Evolutionary conservation across 1,140 invertebrate genomes (phyloP).

Genomic region (Protaetia brevitarsis): DNA sequence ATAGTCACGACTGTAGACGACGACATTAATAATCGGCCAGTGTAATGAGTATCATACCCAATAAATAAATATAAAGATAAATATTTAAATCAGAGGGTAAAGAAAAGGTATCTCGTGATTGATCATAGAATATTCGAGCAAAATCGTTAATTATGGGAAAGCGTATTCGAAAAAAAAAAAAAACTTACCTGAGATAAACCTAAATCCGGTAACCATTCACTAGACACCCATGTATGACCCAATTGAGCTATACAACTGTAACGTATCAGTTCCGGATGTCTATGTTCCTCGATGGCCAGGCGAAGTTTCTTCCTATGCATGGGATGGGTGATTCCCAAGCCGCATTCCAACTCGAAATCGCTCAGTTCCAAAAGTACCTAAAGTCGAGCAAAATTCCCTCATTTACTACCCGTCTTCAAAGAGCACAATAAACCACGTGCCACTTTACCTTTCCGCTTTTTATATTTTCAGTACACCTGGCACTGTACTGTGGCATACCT

Average conservation of each 20-base stretch:
- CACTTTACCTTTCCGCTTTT: slow-evolving; percentile 91
- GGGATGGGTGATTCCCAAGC: slow-evolving; percentile 81
- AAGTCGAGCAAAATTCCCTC: background rate
- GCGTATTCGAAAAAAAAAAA: background rate
- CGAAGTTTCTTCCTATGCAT: slow-evolving; percentile 90
- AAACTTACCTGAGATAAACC: slow-evolving; percentile 71
- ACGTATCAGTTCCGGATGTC: slow-evolving; percentile 78
- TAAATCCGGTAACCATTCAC: slow-evolving; percentile 87
- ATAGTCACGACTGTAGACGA: no score
- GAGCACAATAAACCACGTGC: no score
- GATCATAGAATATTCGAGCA: no score
- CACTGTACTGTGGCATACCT: slow-evolving; percentile 90
- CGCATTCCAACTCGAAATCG: slow-evolving; percentile 83
- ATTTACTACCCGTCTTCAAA: background rate
- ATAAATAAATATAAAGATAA: background rate
- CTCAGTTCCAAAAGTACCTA: slow-evolving; percentile 86
- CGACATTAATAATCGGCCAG: no score
- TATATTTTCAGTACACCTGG: slow-evolving; percentile 85
- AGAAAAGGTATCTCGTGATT: no score
- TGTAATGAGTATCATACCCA: no score
- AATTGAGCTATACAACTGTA: slow-evolving; percentile 83
- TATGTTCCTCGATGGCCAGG: slow-evolving; percentile 89
- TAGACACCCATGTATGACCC: slow-evolving; percentile 87
- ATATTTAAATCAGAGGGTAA: no score
- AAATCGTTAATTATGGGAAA: background rate